A percentile compares a stretch with the other conserved stretches of the same genome.
Conservation (phyloP, 2,888 invertebrate species). For the Nebria brevicollis region DNA sequence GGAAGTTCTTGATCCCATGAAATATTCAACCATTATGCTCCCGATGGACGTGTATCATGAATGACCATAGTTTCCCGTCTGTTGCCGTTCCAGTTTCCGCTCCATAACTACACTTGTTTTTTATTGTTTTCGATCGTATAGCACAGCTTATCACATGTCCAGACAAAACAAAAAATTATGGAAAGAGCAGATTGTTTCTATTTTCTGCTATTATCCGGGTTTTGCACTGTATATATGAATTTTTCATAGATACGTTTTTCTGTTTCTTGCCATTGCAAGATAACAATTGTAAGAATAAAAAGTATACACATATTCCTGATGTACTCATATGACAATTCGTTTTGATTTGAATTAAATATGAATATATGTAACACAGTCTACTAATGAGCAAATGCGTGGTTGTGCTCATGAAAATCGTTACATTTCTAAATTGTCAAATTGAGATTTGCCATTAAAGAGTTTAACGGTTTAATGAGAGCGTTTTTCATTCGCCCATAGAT, state of each 20-base stretch:
- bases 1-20: conserved; percentile 1
- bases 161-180: neutral
- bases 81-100: neutral
- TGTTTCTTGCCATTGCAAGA: neutral
- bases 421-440: too few relatives aligned
- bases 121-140: neutral
- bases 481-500: neutral
- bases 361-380: too few relatives aligned
- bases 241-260: neutral
- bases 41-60: conserved; percentile 1
- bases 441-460: too few relatives aligned
- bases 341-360: too few relatives aligned
- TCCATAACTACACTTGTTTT: neutral
- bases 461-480: too few relatives aligned
- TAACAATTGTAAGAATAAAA: too few relatives aligned
- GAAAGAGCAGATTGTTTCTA: neutral
- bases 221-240: neutral
- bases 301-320: too few relatives aligned
- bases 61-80: neutral
- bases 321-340: too few relatives aligned
- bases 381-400: too few relatives aligned
- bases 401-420: too few relatives aligned
- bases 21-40: neutral
- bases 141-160: neutral
- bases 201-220: neutral